Conservation (phyloP, 2,113 vertebrate genomes). For the Equus przewalskii region DNA sequence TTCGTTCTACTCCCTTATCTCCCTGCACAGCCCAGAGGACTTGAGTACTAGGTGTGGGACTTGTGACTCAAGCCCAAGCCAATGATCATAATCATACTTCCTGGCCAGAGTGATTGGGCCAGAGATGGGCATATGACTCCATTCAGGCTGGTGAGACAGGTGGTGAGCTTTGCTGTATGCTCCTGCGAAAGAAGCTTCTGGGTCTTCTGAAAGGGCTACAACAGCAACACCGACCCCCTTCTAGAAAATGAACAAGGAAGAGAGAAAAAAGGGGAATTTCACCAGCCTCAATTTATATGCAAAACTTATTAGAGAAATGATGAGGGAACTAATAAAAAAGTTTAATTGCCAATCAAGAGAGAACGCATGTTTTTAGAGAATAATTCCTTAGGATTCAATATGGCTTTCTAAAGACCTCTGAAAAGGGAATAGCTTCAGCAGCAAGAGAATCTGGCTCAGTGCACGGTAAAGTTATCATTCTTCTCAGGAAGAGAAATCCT, state of each 20-base stretch:
- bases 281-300: not conserved
- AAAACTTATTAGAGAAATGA: conserved; percentile 26
- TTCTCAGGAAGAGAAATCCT: conserved; percentile 47
- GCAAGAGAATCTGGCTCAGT: not conserved
- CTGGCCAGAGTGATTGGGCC: no score
- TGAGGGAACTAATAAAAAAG: conserved; percentile 33
- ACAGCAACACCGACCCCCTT: not conserved
- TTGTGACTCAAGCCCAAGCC: not conserved
- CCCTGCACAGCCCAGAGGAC: not conserved
- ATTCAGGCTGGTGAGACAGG: not conserved
- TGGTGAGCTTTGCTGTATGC: not conserved
- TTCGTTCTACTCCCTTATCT: not conserved
- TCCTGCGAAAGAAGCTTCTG: not conserved
- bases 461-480: conserved; percentile 54
- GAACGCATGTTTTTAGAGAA: not conserved
- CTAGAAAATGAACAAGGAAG: not conserved
- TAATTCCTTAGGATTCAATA: conserved; percentile 16
- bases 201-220: not conserved
- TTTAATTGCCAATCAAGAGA: conserved; percentile 32
- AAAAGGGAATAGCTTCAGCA: not conserved
- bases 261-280: not conserved
- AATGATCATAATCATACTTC: not conserved
- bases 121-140: not conserved
- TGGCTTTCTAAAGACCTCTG: not conserved
- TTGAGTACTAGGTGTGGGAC: not conserved